Evolutionary conservation across 2,888 invertebrate species (phyloP).

Genomic region (Cosmorhoe ocellata): DNA sequence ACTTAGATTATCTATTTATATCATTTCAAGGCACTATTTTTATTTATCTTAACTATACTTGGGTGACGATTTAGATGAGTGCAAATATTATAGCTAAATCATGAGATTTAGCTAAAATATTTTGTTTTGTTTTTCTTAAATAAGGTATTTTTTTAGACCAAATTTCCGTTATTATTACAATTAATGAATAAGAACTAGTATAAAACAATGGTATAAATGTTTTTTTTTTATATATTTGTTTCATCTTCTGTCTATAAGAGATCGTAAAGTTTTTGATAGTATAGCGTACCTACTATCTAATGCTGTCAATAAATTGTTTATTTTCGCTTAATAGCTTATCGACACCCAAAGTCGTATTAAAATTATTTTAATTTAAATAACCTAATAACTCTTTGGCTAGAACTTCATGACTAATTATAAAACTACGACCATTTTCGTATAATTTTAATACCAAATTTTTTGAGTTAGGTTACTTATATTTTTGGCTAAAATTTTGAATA

Average conservation of each 20-base stretch:
- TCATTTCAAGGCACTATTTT: slow-evolving; percentile 44
- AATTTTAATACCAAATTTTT: not conserved
- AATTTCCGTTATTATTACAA: too few relatives aligned
- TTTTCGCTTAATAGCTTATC: not conserved
- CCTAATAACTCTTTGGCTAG: slow-evolving; percentile 37
- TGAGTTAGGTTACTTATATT: not conserved
- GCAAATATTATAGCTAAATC: not conserved
- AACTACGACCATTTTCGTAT: slow-evolving; percentile 1
- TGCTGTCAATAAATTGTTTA: too few relatives aligned
- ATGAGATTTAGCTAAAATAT: too few relatives aligned
- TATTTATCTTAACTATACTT: slow-evolving; percentile 30
- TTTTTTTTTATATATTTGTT: too few relatives aligned
- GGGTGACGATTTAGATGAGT: not conserved
- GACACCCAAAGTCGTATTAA: not conserved
- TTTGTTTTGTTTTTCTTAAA: too few relatives aligned
- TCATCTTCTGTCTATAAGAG: too few relatives aligned
- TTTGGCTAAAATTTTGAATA: too few relatives aligned
- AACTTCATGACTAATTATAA: slow-evolving; percentile 27
- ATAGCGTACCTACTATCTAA: too few relatives aligned
- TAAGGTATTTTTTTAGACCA: too few relatives aligned
- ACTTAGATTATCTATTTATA: slow-evolving; percentile 42
- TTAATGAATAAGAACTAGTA: too few relatives aligned
- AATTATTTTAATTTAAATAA: slow-evolving; percentile 41
- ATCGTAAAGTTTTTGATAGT: too few relatives aligned
- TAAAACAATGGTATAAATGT: too few relatives aligned